A percentile compares a stretch with the other conserved stretches of the same genome.
These are phyloP conservation scores for Mellilla xanthometata DNA, from an alignment of 2,888 invertebrate genomes.

Conservation along the genomic window DNA sequence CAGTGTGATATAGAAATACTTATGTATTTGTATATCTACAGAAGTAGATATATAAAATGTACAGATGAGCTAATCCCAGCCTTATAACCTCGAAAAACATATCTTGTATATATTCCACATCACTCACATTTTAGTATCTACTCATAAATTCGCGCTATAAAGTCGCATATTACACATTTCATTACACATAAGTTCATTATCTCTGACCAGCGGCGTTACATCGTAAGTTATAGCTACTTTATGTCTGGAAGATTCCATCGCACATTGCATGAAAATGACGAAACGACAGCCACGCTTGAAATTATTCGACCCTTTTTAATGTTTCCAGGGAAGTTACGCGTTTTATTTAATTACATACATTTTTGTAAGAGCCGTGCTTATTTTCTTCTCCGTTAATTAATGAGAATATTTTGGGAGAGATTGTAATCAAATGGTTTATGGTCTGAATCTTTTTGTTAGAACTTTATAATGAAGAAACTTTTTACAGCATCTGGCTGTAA, in stretches of 20 bases:
- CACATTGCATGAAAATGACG: slow-evolving; percentile 19
- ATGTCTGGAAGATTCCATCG: slow-evolving; percentile 19
- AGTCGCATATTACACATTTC: slow-evolving; percentile 44
- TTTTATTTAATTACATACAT: slow-evolving; percentile 18
- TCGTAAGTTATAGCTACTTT: slow-evolving; percentile 22
- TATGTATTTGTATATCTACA: too few species aligned
- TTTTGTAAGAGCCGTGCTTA: slow-evolving; percentile 15
- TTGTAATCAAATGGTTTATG: slow-evolving; percentile 8
- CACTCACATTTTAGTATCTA: slow-evolving; percentile 41
- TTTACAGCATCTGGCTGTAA: background rate
- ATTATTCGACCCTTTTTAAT: slow-evolving; percentile 25
- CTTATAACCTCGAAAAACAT: too few species aligned
- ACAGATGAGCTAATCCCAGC: too few species aligned
- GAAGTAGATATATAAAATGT: too few species aligned
- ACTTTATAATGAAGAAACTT: slow-evolving; percentile 9
- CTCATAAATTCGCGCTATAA: slow-evolving; percentile 51
- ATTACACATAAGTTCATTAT: slow-evolving; percentile 47
- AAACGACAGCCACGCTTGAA: slow-evolving; percentile 18
- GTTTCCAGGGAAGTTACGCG: slow-evolving; percentile 17
- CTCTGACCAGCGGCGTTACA: slow-evolving; percentile 21
- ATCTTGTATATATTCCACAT: slow-evolving; percentile 23
- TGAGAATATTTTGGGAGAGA: slow-evolving; percentile 6
- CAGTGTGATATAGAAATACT: too few species aligned
- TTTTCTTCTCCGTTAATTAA: slow-evolving; percentile 9
- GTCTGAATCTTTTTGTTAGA: background rate